These are phyloP conservation scores for Xiphophorus birchmanni DNA, from an alignment of 2,797 vertebrate genomes.

Conservation along the genomic window DNA sequence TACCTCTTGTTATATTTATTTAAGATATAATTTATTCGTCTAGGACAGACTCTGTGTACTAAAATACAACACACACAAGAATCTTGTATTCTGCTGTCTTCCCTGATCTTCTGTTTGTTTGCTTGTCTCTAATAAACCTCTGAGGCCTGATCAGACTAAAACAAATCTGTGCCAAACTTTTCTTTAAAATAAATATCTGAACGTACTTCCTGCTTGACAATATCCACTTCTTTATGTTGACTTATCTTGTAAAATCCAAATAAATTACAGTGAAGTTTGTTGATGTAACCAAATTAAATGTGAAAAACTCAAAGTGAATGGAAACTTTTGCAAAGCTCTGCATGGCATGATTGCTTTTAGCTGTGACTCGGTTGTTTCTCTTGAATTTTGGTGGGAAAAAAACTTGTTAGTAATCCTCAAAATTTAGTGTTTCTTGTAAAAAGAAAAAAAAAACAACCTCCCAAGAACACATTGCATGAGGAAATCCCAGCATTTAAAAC, in stretches of 20 bases:
- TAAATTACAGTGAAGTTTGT: background rate
- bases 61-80: background rate
- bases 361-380: background rate
- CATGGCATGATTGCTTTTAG: background rate
- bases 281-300: background rate
- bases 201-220: background rate
- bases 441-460: no score
- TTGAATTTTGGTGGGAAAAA: background rate
- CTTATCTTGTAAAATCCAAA: background rate
- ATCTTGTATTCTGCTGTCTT: background rate
- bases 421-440: background rate
- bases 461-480: no score
- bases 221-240: background rate
- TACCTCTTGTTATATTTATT: background rate
- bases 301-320: background rate
- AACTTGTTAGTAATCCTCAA: background rate
- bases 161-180: background rate
- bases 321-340: background rate
- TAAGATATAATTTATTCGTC: background rate
- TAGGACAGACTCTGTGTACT: background rate
- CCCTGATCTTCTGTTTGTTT: background rate
- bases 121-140: background rate
- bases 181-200: background rate
- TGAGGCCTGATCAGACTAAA: background rate
- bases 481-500: background rate